Conservation (phyloP, 2,113 vertebrate genomes). For the Loxodonta africana region DNA sequence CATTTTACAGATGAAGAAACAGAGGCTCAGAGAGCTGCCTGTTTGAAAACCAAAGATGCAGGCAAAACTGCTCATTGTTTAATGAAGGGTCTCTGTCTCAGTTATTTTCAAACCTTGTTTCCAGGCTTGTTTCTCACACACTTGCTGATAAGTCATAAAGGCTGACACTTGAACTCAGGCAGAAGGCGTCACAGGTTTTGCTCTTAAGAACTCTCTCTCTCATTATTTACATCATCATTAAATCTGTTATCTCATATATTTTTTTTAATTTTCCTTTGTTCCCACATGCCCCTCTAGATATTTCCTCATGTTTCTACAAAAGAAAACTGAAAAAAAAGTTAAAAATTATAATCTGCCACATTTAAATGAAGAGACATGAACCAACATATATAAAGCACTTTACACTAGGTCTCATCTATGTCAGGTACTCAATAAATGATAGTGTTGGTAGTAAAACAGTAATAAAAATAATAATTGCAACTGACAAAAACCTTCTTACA, state of each 20-base stretch:
- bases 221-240: neutral
- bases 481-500: neutral
- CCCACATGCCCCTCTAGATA: neutral
- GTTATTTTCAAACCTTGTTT: neutral
- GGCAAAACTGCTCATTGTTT: neutral
- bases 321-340: neutral
- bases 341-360: neutral
- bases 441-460: neutral
- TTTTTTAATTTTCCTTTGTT: neutral
- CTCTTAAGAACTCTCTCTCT: neutral
- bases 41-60: neutral
- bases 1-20: neutral
- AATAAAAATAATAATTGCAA: conserved; percentile 49
- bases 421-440: conserved; percentile 24
- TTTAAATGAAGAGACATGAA: neutral
- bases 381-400: neutral
- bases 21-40: neutral
- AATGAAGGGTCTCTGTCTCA: conserved; percentile 7
- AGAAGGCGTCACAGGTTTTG: neutral
- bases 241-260: neutral
- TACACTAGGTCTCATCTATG: neutral
- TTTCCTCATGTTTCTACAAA: neutral
- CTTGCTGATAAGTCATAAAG: neutral
- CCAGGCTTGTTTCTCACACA: neutral
- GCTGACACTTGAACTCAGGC: neutral